A percentile compares a stretch with the other conserved stretches of the same genome.
phyloP scores from a whole-genome alignment of 2,888 invertebrate genomes.

The Dinocampus coccinellae region DNA sequence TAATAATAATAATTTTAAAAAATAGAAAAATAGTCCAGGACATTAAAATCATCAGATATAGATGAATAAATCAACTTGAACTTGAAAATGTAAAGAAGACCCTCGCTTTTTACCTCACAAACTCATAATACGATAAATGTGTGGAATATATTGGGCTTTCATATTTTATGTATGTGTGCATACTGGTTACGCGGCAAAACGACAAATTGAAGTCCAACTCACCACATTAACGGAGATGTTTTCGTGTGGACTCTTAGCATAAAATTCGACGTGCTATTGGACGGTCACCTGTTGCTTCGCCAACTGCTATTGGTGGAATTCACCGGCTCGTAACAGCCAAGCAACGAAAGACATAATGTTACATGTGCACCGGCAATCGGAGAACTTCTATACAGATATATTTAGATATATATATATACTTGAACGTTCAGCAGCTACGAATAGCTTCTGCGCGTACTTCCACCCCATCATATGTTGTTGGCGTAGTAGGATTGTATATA shows the following conservation, averaged over 20 bases:
- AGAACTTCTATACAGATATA: background rate
- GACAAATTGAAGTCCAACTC: background rate
- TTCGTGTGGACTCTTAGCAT: conserved; percentile 22
- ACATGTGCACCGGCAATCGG: conserved; percentile 51
- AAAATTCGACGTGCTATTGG: conserved; percentile 53
- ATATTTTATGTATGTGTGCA: background rate
- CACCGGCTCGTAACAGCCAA: conserved; percentile 52
- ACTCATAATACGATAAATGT: background rate
- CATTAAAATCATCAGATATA: background rate
- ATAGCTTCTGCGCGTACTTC: background rate
- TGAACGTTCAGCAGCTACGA: background rate
- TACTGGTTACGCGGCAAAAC: background rate
- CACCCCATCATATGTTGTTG: background rate
- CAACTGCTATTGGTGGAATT: conserved; percentile 54
- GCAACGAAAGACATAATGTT: conserved; percentile 38
- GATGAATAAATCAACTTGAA: conserved; percentile 50
- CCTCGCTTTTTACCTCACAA: conserved; percentile 5
- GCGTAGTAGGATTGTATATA: too few species aligned
- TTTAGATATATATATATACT: background rate
- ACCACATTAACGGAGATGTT: conserved; percentile 17
- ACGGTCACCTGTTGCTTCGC: conserved; percentile 63
- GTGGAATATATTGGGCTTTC: conserved; percentile 25
- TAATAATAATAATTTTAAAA: too few species aligned
- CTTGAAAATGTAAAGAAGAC: conserved; percentile 45
- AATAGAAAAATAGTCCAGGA: conserved; percentile 3